Evolutionary conservation across 2,888 invertebrate genomes (phyloP).

Genomic region (Octodonta nipae): DNA sequence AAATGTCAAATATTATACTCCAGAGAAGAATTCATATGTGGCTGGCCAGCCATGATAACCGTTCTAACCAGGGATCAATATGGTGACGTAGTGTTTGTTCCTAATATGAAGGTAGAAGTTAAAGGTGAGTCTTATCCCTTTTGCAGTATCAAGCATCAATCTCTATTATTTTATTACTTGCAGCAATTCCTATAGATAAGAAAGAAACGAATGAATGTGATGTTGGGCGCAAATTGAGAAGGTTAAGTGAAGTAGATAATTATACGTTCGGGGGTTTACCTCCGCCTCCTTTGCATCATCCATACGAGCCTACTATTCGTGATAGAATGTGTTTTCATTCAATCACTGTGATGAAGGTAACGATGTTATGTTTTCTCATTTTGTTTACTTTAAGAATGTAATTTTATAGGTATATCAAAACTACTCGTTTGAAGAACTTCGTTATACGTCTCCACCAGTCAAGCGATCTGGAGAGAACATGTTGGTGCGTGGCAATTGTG

Average conservation of each 20-base stretch:
- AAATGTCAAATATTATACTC: constrained; percentile 74
- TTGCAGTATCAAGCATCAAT: not conserved
- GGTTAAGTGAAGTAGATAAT: constrained; percentile 42
- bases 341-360: constrained; percentile 86
- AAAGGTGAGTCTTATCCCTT: constrained; percentile 21
- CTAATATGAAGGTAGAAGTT: constrained; percentile 73
- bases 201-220: constrained; percentile 49
- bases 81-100: constrained; percentile 71
- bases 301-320: constrained; percentile 74
- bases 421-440: constrained; percentile 89
- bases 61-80: constrained; percentile 77
- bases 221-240: constrained; percentile 44
- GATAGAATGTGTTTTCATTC: constrained; percentile 90
- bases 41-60: constrained; percentile 73
- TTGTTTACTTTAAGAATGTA: not conserved
- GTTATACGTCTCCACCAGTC: constrained; percentile 53
- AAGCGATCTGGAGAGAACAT: constrained; percentile 66
- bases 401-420: constrained; percentile 62
- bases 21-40: constrained; percentile 57
- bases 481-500: constrained; percentile 60
- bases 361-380: too few species aligned
- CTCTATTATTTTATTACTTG: not conserved
- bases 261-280: constrained; percentile 51
- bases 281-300: constrained; percentile 51
- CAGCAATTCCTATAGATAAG: constrained; percentile 55